A percentile compares a stretch with the other conserved stretches of the same genome.
Conservation (phyloP, 2,113 vertebrate genomes). For the Mobula hypostoma region DNA sequence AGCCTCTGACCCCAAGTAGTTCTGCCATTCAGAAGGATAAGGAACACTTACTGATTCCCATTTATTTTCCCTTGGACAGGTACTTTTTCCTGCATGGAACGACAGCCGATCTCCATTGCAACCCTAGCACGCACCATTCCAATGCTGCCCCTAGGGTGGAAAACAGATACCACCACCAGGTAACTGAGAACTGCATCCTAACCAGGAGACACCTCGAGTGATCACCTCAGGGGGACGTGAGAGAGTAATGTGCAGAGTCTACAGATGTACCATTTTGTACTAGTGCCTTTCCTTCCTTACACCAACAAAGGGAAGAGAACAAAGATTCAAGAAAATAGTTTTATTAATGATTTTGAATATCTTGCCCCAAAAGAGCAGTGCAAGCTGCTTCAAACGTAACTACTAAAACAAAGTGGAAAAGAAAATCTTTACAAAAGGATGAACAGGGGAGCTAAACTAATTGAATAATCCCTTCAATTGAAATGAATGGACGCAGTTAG, state of each 20-base stretch:
- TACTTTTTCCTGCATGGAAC: neutral
- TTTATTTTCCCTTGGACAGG: neutral
- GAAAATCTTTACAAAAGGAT: no score
- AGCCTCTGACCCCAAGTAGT: no score
- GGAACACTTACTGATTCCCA: neutral
- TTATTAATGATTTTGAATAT: neutral
- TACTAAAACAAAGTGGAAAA: no score
- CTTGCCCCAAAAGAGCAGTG: no score
- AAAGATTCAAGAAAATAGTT: neutral
- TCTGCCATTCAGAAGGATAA: neutral
- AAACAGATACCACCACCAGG: neutral
- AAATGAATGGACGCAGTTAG: no score
- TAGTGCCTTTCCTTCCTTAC: neutral
- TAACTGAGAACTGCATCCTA: neutral
- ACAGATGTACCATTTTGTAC: neutral
- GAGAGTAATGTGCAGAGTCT: neutral
- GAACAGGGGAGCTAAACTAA: no score
- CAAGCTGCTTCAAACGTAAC: no score
- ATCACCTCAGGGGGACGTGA: neutral
- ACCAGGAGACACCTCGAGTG: neutral
- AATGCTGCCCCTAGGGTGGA: neutral
- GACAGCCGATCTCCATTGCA: neutral
- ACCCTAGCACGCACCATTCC: accelerated
- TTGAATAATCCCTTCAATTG: neutral
- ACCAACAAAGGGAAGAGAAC: neutral